phyloP scores from a whole-genome alignment of 1,140 invertebrate species.

The Drosophila repleta region DNA sequence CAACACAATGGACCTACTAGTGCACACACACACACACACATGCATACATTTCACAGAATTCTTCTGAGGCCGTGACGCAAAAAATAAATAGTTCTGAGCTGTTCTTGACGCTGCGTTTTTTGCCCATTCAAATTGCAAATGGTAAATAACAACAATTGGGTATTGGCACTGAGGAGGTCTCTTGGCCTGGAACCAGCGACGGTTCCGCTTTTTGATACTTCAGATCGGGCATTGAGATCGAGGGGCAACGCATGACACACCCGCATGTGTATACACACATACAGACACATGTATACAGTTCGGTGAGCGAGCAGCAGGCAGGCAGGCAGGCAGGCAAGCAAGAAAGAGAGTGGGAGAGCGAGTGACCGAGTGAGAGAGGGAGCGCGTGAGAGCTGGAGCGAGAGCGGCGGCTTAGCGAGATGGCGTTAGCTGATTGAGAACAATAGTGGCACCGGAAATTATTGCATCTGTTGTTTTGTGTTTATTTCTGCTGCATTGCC shows the following conservation, averaged over 20 bases:
- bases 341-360: constrained; percentile 8
- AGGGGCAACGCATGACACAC: constrained; percentile 45
- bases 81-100: constrained; percentile 29
- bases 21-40: background rate
- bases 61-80: constrained; percentile 17
- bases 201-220: constrained; percentile 24
- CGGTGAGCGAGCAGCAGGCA: constrained; percentile 7
- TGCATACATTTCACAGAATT: constrained; percentile 28
- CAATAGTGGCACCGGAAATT: constrained; percentile 76
- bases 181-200: constrained; percentile 21
- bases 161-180: constrained; percentile 32
- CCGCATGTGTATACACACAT: constrained; percentile 45
- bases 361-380: constrained; percentile 18
- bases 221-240: constrained; percentile 29
- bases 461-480: constrained; percentile 77
- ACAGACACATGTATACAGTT: background rate
- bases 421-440: constrained; percentile 79
- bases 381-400: constrained; percentile 17
- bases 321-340: background rate
- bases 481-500: constrained; percentile 32
- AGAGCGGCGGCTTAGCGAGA: constrained; percentile 44
- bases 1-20: constrained; percentile 21
- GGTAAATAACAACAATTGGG: constrained; percentile 40
- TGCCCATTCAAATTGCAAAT: constrained; percentile 42
- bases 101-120: constrained; percentile 21